Conservation (phyloP, 2,113 vertebrate species). For the Lepisosteus oculatus region DNA sequence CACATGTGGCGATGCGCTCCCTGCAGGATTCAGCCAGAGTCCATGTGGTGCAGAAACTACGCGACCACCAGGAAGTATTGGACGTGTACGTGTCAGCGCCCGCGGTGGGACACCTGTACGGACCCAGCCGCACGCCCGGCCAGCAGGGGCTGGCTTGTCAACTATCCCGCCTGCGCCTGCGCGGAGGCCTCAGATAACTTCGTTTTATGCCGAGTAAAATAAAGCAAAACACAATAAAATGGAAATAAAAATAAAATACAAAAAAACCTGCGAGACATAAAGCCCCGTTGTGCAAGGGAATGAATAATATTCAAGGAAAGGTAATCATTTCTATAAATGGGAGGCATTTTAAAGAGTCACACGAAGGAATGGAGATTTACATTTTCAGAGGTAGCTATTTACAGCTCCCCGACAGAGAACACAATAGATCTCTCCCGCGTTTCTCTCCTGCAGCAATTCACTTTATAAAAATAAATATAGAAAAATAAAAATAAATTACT, state of each 20-base stretch:
- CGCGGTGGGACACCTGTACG: no score
- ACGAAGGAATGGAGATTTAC: slow-evolving; percentile 81
- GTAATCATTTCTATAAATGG: slow-evolving; percentile 75
- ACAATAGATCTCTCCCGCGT: slow-evolving; percentile 22
- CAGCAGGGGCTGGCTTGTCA: no score
- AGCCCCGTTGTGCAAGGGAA: slow-evolving; percentile 37
- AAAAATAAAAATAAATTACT: slow-evolving; percentile 49
- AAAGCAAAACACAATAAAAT: no score
- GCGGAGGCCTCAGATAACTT: not conserved
- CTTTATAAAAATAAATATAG: slow-evolving; percentile 18
- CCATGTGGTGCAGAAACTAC: no score
- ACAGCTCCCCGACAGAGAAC: slow-evolving; percentile 6
- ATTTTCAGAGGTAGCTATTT: slow-evolving; percentile 67
- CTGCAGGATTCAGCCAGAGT: no score
- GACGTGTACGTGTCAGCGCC: no score
- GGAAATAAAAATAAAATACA: slow-evolving; percentile 15
- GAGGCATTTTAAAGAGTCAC: slow-evolving; percentile 68
- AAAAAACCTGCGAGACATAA: slow-evolving; percentile 7
- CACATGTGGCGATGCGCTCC: no score
- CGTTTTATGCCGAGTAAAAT: no score
- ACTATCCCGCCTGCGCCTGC: not conserved
- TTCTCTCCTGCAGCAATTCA: slow-evolving; percentile 22
- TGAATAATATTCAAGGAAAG: slow-evolving; percentile 76
- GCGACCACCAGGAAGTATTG: no score
- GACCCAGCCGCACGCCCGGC: no score